Conservation (phyloP, 2,888 invertebrate species). For the Dioctria rufipes region DNA sequence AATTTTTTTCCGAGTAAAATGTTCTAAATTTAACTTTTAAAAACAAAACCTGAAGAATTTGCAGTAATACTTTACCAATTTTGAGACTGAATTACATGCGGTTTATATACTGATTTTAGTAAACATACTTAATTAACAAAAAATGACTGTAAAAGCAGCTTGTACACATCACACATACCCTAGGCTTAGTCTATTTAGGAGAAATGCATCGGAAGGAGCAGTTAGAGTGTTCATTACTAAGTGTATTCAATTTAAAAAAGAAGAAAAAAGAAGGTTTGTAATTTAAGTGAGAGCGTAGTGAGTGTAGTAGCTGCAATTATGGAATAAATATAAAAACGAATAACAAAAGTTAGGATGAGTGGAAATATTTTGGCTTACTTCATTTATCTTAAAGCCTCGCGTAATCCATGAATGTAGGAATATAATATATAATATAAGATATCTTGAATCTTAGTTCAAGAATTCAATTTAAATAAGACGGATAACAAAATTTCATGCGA, state of each 20-base stretch:
- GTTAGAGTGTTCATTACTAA: no score
- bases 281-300: background rate
- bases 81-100: constrained; percentile 38
- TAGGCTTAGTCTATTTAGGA: background rate
- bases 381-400: background rate
- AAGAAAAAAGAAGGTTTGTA: background rate
- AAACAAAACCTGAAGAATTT: background rate
- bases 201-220: background rate
- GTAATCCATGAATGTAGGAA: background rate
- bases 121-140: background rate
- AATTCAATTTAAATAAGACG: background rate
- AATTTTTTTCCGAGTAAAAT: background rate
- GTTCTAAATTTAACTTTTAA: background rate
- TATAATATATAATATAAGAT: background rate
- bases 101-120: background rate
- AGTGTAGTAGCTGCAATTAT: background rate
- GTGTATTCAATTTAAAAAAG: no score
- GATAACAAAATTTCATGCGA: background rate
- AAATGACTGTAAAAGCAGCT: background rate
- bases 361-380: background rate
- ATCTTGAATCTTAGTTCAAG: background rate
- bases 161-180: background rate
- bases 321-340: background rate
- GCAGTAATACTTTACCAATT: constrained; percentile 21
- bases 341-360: no score